Percentiles rank a stretch among this genome's conserved stretches.
phyloP scores from a whole-genome alignment of 2,113 vertebrate genomes.

The cat (Felis catus) region DNA sequence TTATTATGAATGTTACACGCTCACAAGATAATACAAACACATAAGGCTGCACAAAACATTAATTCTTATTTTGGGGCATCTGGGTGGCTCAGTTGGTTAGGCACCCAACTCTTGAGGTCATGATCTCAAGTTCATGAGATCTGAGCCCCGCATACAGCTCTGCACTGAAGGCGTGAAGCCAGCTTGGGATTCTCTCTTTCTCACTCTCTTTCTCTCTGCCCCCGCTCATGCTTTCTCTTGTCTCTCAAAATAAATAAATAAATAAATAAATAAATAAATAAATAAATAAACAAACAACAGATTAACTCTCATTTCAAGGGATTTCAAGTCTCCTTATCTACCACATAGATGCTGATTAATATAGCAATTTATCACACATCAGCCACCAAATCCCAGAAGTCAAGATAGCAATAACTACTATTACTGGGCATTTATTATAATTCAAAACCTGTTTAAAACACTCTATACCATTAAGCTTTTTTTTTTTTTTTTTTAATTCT shows the following conservation, averaged over 20 bases:
- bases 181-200: no score
- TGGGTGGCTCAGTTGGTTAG: no score
- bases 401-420: neutral
- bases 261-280: no score
- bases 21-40: neutral
- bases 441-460: neutral
- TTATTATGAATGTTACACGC: neutral
- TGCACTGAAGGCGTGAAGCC: no score
- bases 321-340: neutral
- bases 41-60: neutral
- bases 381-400: neutral
- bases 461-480: neutral
- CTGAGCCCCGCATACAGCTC: no score
- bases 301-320: neutral
- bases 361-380: neutral
- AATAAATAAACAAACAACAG: neutral
- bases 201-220: no score
- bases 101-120: no score
- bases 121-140: no score
- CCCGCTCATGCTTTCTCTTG: no score
- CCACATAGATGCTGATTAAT: neutral
- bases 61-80: neutral
- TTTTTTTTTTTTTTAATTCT: neutral
- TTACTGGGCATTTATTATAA: neutral
- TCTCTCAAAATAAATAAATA: no score